Evolutionary conservation across 2,888 invertebrate genomes (phyloP), one percentile per base, ranked within the genome.

Genomic region (Amblyjoppa proteus): DNA sequence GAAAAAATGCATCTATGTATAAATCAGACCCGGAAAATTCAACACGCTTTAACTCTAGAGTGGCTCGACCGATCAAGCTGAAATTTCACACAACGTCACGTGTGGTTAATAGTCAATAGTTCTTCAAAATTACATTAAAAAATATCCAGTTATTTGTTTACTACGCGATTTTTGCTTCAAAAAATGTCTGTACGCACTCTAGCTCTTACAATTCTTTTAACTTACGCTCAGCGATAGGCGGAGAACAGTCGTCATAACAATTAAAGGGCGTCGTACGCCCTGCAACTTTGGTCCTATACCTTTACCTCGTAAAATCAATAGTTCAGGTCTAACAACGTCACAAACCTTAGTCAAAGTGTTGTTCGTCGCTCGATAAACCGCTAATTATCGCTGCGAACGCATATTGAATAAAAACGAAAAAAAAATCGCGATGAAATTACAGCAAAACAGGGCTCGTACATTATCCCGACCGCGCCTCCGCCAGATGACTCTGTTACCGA

Each of bases 401-500:
- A 6, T 13, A 34, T 34, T 31, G 5, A 31, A 31, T 25, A 61
- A 28, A 31, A 61, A 61, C 11, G 20, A 58, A 58, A 20, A 13
- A 58, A 31, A 31, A 11, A 9, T n/a, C 9, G 9, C 13, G 58
- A 28, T 28, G 3, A 56, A 31, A 61, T 20, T 31, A 31, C 11
- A 31, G 25, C 5, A 28, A 31, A 31, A 28, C 20, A 58, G 61
- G 28, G 61, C 3, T 61, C 61, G 25, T 28, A 25, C 25, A 61
- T 31, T 61, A 25, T 61, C 28, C 16, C 16, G 5, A 61, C 5
- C 11, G 61, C 31, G 16, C 25, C 16, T 28, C 61, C 61, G 61
- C 61, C 13, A 61, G 61, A 61, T 28, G 61, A 16, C 61, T 61
- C 61, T 61, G 61, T 11, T 16, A 61, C 13, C 61, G 16, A 28